phyloP scores from a whole-genome alignment of 1,140 invertebrate species.

The Aleiodes sp. region DNA sequence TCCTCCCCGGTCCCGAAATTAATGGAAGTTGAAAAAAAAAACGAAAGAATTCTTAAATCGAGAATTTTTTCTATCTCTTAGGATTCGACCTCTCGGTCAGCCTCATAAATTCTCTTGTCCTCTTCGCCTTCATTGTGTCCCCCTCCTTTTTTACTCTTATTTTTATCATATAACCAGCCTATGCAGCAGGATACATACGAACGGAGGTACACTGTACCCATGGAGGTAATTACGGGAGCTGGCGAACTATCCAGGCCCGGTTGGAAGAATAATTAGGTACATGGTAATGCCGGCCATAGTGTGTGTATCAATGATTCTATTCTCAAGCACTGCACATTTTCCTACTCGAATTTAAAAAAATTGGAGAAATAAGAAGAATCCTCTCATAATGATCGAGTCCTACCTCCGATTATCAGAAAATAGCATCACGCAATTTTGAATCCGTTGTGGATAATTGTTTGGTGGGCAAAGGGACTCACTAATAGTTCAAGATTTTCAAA shows the following conservation, averaged over 20 bases:
- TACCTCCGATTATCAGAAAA: no score
- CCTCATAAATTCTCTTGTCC: slow-evolving; percentile 33
- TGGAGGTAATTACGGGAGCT: slow-evolving; percentile 40
- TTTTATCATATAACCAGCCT: slow-evolving; percentile 8
- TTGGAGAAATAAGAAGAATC: neutral
- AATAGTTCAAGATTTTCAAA: no score
- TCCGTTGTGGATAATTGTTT: no score
- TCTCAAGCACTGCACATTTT: neutral
- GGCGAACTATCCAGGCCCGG: slow-evolving; percentile 17
- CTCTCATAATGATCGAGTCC: neutral
- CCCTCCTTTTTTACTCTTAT: slow-evolving; percentile 11
- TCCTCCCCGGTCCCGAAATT: no score
- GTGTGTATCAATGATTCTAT: slow-evolving; percentile 6
- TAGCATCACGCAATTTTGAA: no score
- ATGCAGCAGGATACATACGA: slow-evolving; percentile 9
- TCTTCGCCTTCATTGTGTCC: slow-evolving; percentile 7
- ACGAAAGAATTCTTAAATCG: no score
- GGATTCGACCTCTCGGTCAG: slow-evolving; percentile 7
- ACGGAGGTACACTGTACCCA: slow-evolving; percentile 21
- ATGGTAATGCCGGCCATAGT: slow-evolving; percentile 37
- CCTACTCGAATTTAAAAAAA: no score
- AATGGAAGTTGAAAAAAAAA: no score
- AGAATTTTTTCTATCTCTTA: no score
- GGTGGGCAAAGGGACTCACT: no score
- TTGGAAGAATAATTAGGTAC: slow-evolving; percentile 40